These are phyloP conservation scores for Drosophila micromelanica DNA, from an alignment of 1,140 invertebrate species.

Conservation along the genomic window DNA sequence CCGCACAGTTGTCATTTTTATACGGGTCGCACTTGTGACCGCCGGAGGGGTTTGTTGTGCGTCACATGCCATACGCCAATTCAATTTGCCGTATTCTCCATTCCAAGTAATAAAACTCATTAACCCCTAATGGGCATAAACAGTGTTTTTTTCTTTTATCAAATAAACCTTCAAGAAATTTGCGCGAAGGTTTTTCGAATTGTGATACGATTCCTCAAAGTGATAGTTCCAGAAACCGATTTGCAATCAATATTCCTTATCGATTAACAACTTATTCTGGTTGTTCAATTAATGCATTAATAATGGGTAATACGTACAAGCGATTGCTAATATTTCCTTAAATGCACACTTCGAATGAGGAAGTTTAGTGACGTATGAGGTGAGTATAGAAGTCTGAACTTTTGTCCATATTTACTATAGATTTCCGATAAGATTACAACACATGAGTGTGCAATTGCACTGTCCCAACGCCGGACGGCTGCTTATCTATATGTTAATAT, in stretches of 20 bases:
- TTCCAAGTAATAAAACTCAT: conserved; percentile 21
- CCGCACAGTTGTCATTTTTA: conserved; percentile 18
- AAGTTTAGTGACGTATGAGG: conserved; percentile 33
- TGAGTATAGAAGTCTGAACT: not conserved
- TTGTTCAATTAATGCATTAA: conserved; percentile 8
- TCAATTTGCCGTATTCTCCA: conserved; percentile 6
- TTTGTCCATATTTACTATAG: conserved; percentile 43
- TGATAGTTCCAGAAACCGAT: conserved; percentile 10
- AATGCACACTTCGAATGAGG: conserved; percentile 2
- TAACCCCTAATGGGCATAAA: conserved; percentile 21
- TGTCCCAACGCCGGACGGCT: not conserved
- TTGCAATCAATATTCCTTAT: conserved; percentile 29
- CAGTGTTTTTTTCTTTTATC: conserved; percentile 26
- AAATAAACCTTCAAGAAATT: conserved; percentile 18
- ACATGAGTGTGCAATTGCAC: conserved; percentile 6
- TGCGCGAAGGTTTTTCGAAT: conserved; percentile 1
- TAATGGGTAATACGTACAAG: conserved; percentile 3
- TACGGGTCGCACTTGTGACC: conserved; percentile 10
- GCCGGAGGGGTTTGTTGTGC: not conserved
- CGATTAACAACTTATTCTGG: conserved; percentile 3
- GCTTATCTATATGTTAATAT: conserved; percentile 35
- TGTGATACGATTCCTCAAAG: conserved; percentile 7
- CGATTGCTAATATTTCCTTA: conserved; percentile 14
- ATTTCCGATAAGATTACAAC: conserved; percentile 56
- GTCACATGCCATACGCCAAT: conserved; percentile 27